phyloP scores from a whole-genome alignment of 2,797 vertebrate species.

The Pangasius mekongensis region DNA sequence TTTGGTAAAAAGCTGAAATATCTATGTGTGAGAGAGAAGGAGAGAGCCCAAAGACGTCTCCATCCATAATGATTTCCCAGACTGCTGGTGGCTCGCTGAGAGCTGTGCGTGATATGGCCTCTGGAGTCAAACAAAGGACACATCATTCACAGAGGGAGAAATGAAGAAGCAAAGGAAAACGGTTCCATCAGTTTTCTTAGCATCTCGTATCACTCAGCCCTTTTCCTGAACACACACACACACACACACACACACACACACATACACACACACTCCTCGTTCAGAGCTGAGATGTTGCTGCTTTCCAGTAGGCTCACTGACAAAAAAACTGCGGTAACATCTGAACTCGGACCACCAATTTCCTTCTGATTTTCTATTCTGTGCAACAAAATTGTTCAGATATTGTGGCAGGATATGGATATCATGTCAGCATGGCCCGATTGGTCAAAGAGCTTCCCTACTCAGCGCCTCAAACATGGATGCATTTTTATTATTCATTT shows the following conservation, averaged over 20 bases:
- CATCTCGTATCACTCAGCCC: conserved; percentile 49
- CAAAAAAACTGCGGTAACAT: conserved; percentile 26
- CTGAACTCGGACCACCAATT: conserved; percentile 25
- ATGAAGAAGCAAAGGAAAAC: conserved; percentile 48
- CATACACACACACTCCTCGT: neutral
- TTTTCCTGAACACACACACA: conserved; percentile 43
- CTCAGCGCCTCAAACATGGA: conserved; percentile 13
- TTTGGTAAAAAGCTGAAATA: conserved; percentile 13
- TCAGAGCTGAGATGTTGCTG: conserved; percentile 13
- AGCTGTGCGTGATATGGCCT: conserved; percentile 43
- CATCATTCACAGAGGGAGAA: conserved; percentile 52
- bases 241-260: conserved; percentile 23
- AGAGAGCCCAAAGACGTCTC: conserved; percentile 38
- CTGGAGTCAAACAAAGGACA: conserved; percentile 49
- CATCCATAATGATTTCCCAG: conserved; percentile 48
- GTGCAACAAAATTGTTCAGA: conserved; percentile 18
- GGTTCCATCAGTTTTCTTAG: conserved; percentile 42
- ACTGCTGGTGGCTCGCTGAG: conserved; percentile 44
- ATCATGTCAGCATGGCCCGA: conserved; percentile 9
- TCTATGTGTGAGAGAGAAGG: conserved; percentile 16
- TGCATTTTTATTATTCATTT: neutral
- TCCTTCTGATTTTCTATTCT: conserved; percentile 32
- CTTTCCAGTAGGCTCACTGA: conserved; percentile 20
- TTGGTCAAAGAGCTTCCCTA: conserved; percentile 10
- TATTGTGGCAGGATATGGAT: conserved; percentile 27